Evolutionary conservation across 2,113 vertebrate genomes (phyloP).

Genomic region (Elanus axillaris): DNA sequence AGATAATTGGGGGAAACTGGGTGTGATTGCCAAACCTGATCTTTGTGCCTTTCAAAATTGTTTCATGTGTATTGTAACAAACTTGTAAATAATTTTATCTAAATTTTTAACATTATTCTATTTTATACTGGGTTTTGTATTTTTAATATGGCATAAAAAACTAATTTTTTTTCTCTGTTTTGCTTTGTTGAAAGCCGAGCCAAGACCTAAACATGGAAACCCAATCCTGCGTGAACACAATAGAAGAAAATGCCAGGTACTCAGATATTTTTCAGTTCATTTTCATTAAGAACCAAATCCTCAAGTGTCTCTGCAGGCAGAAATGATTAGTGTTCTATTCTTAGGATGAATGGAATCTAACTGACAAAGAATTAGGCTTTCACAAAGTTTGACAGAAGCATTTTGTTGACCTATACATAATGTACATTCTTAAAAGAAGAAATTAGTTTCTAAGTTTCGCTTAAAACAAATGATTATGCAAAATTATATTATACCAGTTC

Average conservation of each 20-base stretch:
- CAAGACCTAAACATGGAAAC: conserved; percentile 50
- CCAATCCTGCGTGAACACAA: conserved; percentile 38
- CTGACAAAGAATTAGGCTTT: conserved; percentile 51
- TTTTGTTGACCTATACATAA: conserved; percentile 34
- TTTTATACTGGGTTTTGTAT: neutral
- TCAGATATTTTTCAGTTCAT: conserved; percentile 27
- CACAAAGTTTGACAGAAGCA: conserved; percentile 26
- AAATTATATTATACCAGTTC: neutral
- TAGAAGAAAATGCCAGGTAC: conserved; percentile 25
- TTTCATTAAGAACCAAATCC: conserved; percentile 60
- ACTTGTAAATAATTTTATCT: neutral
- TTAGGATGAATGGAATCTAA: conserved; percentile 44
- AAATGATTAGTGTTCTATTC: conserved; percentile 67
- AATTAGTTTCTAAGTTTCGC: neutral
- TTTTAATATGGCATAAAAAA: conserved; percentile 18
- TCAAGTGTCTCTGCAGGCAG: conserved; percentile 55
- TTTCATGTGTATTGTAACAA: neutral
- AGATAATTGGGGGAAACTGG: neutral
- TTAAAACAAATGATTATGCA: neutral
- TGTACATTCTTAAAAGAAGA: neutral
- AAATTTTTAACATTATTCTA: neutral
- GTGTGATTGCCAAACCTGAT: neutral
- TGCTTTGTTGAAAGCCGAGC: neutral
- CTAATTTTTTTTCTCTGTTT: neutral
- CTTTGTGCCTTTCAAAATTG: neutral